A percentile compares a stretch with the other conserved stretches of the same genome.
Conservation (phyloP, 2,888 invertebrate species). For the Philopedon plagiatum region DNA sequence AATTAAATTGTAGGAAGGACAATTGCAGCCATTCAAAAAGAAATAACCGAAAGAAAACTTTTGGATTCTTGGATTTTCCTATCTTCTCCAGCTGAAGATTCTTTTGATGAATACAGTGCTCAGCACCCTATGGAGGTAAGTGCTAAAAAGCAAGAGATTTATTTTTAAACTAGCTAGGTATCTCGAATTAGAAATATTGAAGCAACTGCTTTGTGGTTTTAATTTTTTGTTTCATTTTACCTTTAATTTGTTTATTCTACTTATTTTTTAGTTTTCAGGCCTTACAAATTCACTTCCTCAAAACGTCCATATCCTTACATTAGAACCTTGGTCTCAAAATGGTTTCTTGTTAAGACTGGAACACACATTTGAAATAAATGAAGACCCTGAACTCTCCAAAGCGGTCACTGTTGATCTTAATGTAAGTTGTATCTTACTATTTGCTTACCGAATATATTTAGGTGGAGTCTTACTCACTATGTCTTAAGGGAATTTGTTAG, state of each 20-base stretch:
- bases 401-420: conserved; percentile 71
- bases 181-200: no score
- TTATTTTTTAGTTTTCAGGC: conserved; percentile 49
- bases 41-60: conserved; percentile 71
- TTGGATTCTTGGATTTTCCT: conserved; percentile 76
- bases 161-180: no score
- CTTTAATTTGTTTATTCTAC: no score
- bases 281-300: conserved; percentile 68
- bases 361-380: conserved; percentile 71
- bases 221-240: no score
- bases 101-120: conserved; percentile 70
- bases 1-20: conserved; percentile 62
- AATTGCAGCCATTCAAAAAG: conserved; percentile 68
- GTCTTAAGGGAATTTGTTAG: no score
- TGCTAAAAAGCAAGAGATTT: background rate
- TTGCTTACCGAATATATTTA: no score
- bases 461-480: no score
- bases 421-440: no score
- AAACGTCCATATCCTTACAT: conserved; percentile 73
- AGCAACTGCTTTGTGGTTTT: no score
- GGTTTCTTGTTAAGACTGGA: conserved; percentile 73
- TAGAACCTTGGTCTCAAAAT: conserved; percentile 74
- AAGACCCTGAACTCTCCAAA: conserved; percentile 66
- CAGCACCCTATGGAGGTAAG: conserved; percentile 68
- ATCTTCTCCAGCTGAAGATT: conserved; percentile 69